A percentile compares a stretch with the other conserved stretches of the same genome.
Evolutionary conservation across 1,140 invertebrate species (phyloP).

Genomic region (Musca domestica): DNA sequence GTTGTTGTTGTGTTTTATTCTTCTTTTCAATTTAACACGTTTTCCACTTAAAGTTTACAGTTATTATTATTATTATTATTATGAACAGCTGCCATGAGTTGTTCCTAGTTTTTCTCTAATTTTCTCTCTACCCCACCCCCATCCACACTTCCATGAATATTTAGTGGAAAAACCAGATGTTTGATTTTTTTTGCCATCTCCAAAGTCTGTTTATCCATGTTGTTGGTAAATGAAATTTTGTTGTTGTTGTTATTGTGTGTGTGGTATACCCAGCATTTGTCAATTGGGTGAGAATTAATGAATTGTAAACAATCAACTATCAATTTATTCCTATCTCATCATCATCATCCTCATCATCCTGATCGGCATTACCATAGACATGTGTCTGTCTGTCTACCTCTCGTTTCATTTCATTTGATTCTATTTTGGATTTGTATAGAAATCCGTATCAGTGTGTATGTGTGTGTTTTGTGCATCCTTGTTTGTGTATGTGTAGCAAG

Average conservation of each 20-base stretch:
- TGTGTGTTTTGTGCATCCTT: background rate
- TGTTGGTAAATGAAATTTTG: background rate
- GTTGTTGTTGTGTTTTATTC: background rate
- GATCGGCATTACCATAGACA: too few species aligned
- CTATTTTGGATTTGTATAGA: too few species aligned
- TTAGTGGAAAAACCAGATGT: too few species aligned
- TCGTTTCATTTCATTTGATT: too few species aligned
- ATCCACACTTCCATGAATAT: background rate
- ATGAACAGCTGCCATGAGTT: too few species aligned
- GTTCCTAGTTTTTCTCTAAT: background rate
- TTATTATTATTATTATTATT: too few species aligned
- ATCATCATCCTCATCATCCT: too few species aligned
- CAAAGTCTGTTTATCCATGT: background rate
- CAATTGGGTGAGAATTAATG: constrained; percentile 11
- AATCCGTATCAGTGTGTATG: background rate
- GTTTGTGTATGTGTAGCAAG: background rate
- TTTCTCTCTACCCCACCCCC: background rate
- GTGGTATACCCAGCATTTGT: background rate
- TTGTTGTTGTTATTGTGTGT: background rate
- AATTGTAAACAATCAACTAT: constrained; percentile 19
- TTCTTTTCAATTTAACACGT: constrained; percentile 11
- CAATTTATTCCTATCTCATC: background rate
- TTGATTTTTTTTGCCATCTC: background rate
- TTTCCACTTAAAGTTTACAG: constrained; percentile 6
- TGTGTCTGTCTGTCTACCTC: too few species aligned